phyloP scores from a whole-genome alignment of 2,888 invertebrate species.

The Yponomeuta malinellus region DNA sequence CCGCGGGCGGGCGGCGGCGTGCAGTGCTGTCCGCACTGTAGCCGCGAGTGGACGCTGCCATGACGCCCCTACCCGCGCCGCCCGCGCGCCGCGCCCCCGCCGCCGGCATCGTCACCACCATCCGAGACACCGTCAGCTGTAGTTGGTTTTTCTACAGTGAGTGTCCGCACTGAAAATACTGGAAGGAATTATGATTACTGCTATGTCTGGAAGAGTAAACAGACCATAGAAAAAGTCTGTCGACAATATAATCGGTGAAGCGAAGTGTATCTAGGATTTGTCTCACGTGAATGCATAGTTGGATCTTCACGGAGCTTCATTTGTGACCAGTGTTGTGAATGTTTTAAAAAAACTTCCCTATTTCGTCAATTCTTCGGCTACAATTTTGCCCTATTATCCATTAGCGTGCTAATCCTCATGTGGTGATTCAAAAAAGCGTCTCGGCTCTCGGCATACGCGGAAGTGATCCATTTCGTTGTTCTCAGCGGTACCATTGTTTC shows the following conservation, averaged over 20 bases:
- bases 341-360: neutral
- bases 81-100: conserved; percentile 61
- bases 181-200: neutral
- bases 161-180: conserved; percentile 38
- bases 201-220: neutral
- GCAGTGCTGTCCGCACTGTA: conserved; percentile 64
- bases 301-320: neutral
- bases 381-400: neutral
- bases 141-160: conserved; percentile 87
- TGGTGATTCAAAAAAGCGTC: conserved; percentile 4
- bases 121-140: conserved; percentile 81
- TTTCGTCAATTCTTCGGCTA: neutral
- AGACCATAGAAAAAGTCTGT: neutral
- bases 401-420: neutral
- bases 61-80: conserved; percentile 35
- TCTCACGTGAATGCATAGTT: neutral
- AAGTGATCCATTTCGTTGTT: conserved; percentile 3
- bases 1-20: conserved; percentile 45
- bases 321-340: neutral
- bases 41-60: conserved; percentile 51
- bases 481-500: neutral
- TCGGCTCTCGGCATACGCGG: neutral
- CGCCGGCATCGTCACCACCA: conserved; percentile 75
- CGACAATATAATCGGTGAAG: neutral
- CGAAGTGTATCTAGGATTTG: neutral